A percentile compares a stretch with the other conserved stretches of the same genome.
These are phyloP conservation scores for Aphis craccivora DNA, from an alignment of 1,140 invertebrate genomes.

Conservation along the genomic window DNA sequence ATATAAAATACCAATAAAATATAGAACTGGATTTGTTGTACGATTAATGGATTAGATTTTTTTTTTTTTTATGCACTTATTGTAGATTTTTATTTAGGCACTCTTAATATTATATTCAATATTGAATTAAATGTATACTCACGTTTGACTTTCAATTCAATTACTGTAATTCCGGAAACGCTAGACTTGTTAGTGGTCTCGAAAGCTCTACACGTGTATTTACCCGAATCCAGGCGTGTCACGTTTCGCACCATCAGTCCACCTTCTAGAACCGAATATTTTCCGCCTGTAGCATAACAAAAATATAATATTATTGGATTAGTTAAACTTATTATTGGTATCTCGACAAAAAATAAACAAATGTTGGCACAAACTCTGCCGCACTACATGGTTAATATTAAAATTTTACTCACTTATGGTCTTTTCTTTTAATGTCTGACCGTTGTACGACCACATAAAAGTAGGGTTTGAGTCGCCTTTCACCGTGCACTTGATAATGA, in stretches of 20 bases:
- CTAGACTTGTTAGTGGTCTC: slow-evolving; percentile 34
- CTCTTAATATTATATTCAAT: neutral
- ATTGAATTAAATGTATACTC: slow-evolving; percentile 9
- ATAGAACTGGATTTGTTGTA: neutral
- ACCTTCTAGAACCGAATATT: slow-evolving; percentile 34
- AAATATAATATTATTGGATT: neutral
- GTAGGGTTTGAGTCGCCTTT: slow-evolving; percentile 25
- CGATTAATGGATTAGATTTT: neutral
- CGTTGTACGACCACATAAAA: slow-evolving; percentile 20
- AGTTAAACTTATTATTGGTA: neutral
- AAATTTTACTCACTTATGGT: neutral
- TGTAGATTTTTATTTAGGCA: neutral
- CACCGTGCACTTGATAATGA: slow-evolving; percentile 28
- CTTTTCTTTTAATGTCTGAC: slow-evolving; percentile 18
- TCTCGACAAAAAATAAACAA: no score
- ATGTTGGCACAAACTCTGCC: no score
- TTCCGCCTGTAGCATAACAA: slow-evolving; percentile 8
- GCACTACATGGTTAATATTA: neutral
- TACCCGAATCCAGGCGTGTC: slow-evolving; percentile 22
- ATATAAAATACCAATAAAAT: neutral
- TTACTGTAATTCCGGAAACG: neutral
- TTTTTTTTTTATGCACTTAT: neutral
- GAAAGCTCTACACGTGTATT: slow-evolving; percentile 45
- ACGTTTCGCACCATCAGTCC: slow-evolving; percentile 35
- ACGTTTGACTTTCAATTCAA: slow-evolving; percentile 49